phyloP scores from a whole-genome alignment of 2,113 vertebrate genomes.

The Salvelinus namaycush region DNA sequence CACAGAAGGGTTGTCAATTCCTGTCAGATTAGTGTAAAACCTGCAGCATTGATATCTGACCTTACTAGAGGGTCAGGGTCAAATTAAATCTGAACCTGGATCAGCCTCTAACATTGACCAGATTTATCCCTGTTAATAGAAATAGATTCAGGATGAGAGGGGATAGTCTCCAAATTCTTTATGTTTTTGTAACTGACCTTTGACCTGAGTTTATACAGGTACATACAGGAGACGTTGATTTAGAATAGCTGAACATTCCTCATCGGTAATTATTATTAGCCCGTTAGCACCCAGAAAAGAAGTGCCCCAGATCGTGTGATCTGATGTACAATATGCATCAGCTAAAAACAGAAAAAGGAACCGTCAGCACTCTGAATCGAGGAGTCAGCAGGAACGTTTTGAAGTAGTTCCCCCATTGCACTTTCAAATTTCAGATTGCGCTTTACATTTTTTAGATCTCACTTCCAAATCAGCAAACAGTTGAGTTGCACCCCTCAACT shows the following conservation, averaged over 20 bases:
- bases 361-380: slow-evolving; percentile 40
- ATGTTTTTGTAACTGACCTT: not conserved
- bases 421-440: slow-evolving; percentile 37
- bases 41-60: not conserved
- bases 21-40: not conserved
- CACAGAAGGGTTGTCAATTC: not conserved
- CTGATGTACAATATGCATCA: slow-evolving; percentile 17
- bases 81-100: not conserved
- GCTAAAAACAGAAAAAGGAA: slow-evolving; percentile 22
- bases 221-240: not conserved
- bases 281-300: slow-evolving; percentile 9
- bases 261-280: not conserved
- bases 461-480: not conserved
- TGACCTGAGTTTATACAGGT: not conserved
- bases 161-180: not conserved
- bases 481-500: not conserved
- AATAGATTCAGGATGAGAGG: not conserved
- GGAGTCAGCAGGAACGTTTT: slow-evolving; percentile 31
- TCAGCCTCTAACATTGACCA: not conserved
- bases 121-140: not conserved
- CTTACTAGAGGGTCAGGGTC: not conserved
- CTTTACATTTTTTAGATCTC: not conserved
- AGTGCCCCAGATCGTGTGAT: slow-evolving; percentile 33
- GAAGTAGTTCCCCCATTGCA: slow-evolving; percentile 28
- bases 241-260: not conserved